Conservation (phyloP, 2,888 invertebrate genomes). For the Agrenia bidenticulata region DNA sequence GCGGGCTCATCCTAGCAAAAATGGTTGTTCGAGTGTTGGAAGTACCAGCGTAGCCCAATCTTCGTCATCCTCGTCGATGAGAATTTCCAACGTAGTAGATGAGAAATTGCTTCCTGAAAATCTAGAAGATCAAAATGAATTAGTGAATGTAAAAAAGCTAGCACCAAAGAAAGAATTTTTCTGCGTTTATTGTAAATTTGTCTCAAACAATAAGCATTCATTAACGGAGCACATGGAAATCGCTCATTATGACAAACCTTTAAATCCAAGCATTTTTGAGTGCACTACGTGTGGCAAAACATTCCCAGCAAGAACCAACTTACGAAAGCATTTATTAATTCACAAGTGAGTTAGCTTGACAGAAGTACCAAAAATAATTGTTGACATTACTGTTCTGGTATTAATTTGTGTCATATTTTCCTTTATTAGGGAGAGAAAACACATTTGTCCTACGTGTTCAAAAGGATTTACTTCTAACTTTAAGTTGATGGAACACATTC, state of each 20-base stretch:
- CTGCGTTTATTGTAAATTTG: slow-evolving; percentile 48
- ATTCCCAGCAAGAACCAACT: slow-evolving; percentile 42
- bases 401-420: too few species aligned
- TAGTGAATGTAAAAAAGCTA: neutral
- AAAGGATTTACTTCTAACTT: slow-evolving; percentile 50
- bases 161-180: slow-evolving; percentile 36
- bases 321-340: slow-evolving; percentile 49
- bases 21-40: slow-evolving; percentile 5
- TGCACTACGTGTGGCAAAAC: slow-evolving; percentile 51
- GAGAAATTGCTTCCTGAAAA: neutral
- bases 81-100: neutral
- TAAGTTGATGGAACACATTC: slow-evolving; percentile 47
- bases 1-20: slow-evolving; percentile 32
- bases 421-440: slow-evolving; percentile 42
- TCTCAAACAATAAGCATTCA: slow-evolving; percentile 28
- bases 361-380: too few species aligned
- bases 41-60: slow-evolving; percentile 12
- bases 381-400: neutral
- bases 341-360: slow-evolving; percentile 48
- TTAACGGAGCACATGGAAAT: slow-evolving; percentile 40
- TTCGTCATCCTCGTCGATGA: neutral
- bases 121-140: neutral
- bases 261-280: slow-evolving; percentile 44
- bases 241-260: slow-evolving; percentile 44
- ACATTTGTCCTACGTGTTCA: slow-evolving; percentile 41